These are phyloP conservation scores for Heliconius cydno DNA, from an alignment of 2,888 invertebrate genomes.

Conservation along the genomic window DNA sequence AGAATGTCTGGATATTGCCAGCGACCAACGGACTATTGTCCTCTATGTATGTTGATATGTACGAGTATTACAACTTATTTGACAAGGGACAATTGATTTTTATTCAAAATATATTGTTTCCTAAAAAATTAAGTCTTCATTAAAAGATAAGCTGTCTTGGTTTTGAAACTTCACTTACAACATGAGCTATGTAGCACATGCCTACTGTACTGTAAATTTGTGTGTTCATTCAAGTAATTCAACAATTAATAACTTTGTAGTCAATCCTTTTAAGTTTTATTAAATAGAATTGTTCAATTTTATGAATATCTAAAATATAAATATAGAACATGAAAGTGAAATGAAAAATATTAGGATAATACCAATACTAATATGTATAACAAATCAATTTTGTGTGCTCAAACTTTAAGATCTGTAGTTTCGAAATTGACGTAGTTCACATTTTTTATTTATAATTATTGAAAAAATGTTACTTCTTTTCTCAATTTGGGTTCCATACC, in stretches of 20 bases:
- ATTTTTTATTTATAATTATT: not conserved
- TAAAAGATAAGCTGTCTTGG: slow-evolving; percentile 2
- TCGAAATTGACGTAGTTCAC: not conserved
- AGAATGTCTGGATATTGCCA: slow-evolving; percentile 65
- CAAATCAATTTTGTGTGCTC: slow-evolving; percentile 7
- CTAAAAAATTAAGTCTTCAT: not conserved
- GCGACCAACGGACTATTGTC: slow-evolving; percentile 75
- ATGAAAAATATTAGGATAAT: not conserved
- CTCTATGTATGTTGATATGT: slow-evolving; percentile 41
- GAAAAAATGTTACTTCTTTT: not conserved
- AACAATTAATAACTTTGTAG: not conserved
- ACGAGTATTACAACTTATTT: slow-evolving; percentile 18
- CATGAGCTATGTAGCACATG: not conserved
- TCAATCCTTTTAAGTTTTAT: slow-evolving; percentile 6
- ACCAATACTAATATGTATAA: slow-evolving; percentile 4
- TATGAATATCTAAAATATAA: not conserved
- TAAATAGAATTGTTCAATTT: slow-evolving; percentile 6
- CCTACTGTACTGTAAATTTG: slow-evolving; percentile 12
- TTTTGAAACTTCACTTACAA: not conserved
- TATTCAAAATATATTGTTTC: slow-evolving; percentile 6
- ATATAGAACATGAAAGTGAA: not conserved
- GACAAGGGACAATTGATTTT: slow-evolving; percentile 9
- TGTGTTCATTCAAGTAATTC: not conserved
- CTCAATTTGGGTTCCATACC: not conserved
- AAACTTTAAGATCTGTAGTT: slow-evolving; percentile 9